phyloP scores from a whole-genome alignment of 2,113 vertebrate species.

The Podarcis muralis region DNA sequence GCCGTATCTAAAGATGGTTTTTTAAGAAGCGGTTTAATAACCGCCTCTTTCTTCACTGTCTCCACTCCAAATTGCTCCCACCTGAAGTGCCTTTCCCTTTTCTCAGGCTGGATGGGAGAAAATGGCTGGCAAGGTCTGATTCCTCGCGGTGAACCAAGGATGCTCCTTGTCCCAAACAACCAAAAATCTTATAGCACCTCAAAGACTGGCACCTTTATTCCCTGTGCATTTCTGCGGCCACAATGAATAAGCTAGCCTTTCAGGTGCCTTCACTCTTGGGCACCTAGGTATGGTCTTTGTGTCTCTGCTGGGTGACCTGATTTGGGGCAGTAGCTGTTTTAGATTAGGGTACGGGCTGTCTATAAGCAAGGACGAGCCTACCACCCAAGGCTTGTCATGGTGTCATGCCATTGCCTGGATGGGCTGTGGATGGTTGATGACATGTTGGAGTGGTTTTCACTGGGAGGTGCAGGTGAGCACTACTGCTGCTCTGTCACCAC shows the following conservation, averaged over 20 bases:
- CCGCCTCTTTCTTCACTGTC: background rate
- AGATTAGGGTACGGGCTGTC: background rate
- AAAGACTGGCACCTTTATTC: background rate
- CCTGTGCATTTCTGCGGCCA: background rate
- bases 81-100: no score
- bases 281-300: background rate
- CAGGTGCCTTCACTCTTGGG: background rate
- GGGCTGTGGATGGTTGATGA: background rate
- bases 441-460: background rate
- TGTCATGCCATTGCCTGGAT: background rate
- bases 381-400: no score
- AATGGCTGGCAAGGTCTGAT: background rate
- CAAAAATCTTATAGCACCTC: background rate
- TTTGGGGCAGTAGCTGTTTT: background rate
- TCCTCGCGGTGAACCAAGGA: background rate
- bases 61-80: background rate
- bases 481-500: background rate
- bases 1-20: no score
- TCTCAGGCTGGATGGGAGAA: background rate
- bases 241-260: background rate
- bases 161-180: background rate
- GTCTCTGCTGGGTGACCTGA: no score
- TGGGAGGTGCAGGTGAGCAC: background rate
- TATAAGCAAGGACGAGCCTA: no score
- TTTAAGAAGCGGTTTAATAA: no score